Conservation (phyloP, 2,797 vertebrate species). For the Muraenolepis orangiensis region DNA sequence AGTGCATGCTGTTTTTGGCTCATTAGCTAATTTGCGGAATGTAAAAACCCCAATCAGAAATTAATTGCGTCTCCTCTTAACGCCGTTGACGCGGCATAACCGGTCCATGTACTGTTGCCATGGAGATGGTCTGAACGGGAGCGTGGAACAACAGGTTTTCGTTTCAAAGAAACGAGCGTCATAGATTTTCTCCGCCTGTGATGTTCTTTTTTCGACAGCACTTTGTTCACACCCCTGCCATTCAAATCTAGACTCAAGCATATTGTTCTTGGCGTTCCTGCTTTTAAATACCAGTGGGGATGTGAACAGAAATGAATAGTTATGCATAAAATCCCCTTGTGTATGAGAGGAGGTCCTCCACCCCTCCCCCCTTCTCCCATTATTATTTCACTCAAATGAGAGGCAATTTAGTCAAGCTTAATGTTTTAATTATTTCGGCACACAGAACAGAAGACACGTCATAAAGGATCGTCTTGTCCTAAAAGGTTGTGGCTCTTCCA, state of each 20-base stretch:
- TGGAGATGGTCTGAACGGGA: constrained; percentile 45
- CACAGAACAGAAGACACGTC: not conserved
- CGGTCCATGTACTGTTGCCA: constrained; percentile 52
- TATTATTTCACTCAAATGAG: not conserved
- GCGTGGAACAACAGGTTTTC: constrained; percentile 18
- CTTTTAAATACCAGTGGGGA: not conserved
- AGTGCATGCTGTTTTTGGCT: constrained; percentile 52
- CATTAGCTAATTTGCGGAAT: constrained; percentile 55
- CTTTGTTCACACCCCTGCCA: constrained; percentile 21
- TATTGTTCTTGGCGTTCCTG: not conserved
- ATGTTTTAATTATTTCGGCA: constrained; percentile 1
- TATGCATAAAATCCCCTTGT: not conserved
- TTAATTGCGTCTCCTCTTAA: constrained; percentile 54
- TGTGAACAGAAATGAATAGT: not conserved
- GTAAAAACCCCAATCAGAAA: constrained; percentile 39
- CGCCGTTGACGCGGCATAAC: constrained; percentile 51
- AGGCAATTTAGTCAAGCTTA: not conserved
- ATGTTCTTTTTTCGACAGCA: constrained; percentile 1
- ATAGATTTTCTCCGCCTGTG: constrained; percentile 26
- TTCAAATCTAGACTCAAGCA: constrained; percentile 3
- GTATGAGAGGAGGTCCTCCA: not conserved
- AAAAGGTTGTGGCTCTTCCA: not conserved
- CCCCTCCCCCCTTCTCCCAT: not conserved
- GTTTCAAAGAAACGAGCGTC: constrained; percentile 36
- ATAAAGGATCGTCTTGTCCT: not conserved